These are phyloP conservation scores for Lucinisca nassula DNA, from an alignment of 2,888 invertebrate genomes.

Conservation along the genomic window DNA sequence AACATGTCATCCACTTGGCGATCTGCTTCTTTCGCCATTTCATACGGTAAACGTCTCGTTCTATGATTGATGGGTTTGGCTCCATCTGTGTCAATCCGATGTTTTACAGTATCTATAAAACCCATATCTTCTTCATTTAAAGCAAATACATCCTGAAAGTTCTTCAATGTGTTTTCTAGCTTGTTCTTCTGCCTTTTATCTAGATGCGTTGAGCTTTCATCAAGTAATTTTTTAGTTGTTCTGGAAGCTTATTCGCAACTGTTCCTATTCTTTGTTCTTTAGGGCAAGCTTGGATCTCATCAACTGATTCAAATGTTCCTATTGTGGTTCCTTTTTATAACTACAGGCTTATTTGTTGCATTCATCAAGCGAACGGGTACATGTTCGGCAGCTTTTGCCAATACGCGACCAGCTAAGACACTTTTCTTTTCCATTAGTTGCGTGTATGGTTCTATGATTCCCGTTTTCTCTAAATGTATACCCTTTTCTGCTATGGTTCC, in stretches of 20 bases:
- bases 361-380: conserved; percentile 3
- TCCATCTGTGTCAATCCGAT: conserved; percentile 32
- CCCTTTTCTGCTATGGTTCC: neutral
- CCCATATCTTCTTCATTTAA: conserved; percentile 24
- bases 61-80: conserved; percentile 23
- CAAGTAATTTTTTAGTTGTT: neutral
- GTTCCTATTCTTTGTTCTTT: neutral
- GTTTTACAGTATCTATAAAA: conserved; percentile 26
- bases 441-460: neutral
- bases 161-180: neutral
- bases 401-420: neutral
- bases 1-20: conserved; percentile 21
- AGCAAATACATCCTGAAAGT: neutral
- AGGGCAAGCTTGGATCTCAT: neutral
- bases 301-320: neutral
- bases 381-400: neutral
- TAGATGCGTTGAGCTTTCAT: neutral
- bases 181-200: neutral
- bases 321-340: neutral
- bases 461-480: neutral
- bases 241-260: neutral
- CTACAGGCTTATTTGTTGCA: neutral
- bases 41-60: conserved; percentile 21
- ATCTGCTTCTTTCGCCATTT: conserved; percentile 23
- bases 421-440: neutral